Evolutionary conservation across 35 echinoderm and acorn worm species (phyloP), one percentile per base, ranked within the genome.

Genomic region (Lytechinus variegatus): DNA sequence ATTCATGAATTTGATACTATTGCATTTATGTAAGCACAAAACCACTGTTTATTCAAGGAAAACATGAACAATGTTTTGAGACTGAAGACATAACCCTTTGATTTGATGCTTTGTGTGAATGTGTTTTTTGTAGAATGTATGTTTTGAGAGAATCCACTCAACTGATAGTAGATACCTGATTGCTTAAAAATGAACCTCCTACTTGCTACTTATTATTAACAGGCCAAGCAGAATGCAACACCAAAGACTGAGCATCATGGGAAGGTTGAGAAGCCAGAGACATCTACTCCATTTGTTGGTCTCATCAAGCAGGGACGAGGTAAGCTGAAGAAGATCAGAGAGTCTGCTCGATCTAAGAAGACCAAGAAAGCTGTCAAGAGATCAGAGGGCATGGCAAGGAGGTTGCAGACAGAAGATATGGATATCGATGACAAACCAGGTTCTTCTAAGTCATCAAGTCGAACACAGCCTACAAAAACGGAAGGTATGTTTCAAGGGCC

Each of bases 311-410:
- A 93, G 24, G 91, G 91, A 3, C 91, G 56, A 54, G 91, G 91
- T 56, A 29, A 93, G 53, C 52, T 93, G 52, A 93, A 56, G 54
- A 93, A 93, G 54, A 24, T 93, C 12, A 93, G 91, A 56, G 53
- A 93, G 4, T 93, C 91, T 93, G 91, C 54, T 56, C 52, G 54
- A 12, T 54, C 91, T 16, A 93, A 93, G 54, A 93, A 89, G 12
- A 53, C 52, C 52, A 54, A 93, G n/a, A 56, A 55, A 56, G 53
- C n/a, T n/a, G 52, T 93, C 53, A 54, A 93, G 54, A 54, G 28
- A 54, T 93, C 53, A 27, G 24, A 29, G 53, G 91, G 54, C n/a
- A 54, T 5, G 6, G 52, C 24, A 11, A 54, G 54, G 19, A 93
- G 91, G 54, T 53, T 54, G n/a, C 91, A 93, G 53, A 10, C 54